Evolutionary conservation across 2,888 invertebrate genomes (phyloP).

Genomic region (Neoaliturus tenellus): DNA sequence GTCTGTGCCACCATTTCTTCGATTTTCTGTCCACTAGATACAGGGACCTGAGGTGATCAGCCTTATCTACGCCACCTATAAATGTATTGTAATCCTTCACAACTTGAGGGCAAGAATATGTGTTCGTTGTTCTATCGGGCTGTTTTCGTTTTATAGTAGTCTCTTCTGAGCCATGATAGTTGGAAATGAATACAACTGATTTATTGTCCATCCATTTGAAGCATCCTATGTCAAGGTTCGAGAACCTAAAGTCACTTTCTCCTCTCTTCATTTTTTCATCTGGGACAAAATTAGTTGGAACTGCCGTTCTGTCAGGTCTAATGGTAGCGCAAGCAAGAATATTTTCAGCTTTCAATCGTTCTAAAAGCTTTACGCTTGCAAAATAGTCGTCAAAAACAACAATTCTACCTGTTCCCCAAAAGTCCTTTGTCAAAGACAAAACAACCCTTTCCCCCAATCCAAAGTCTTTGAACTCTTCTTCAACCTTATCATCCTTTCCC

Average conservation of each 20-base stretch:
- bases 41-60: slow-evolving; percentile 58
- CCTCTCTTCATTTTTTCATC: slow-evolving; percentile 62
- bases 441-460: slow-evolving; percentile 60
- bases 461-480: slow-evolving; percentile 60
- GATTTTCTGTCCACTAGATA: slow-evolving; percentile 61
- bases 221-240: slow-evolving; percentile 52
- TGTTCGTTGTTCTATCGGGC: slow-evolving; percentile 19
- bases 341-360: slow-evolving; percentile 49
- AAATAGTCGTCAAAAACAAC: slow-evolving; percentile 62
- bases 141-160: slow-evolving; percentile 61
- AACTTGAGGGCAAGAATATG: slow-evolving; percentile 61
- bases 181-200: slow-evolving; percentile 54
- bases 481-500: slow-evolving; percentile 27
- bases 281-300: slow-evolving; percentile 30
- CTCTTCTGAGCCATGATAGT: slow-evolving; percentile 61
- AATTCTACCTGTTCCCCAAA: slow-evolving; percentile 43
- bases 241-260: slow-evolving; percentile 60
- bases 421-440: slow-evolving; percentile 53
- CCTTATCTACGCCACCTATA: slow-evolving; percentile 64
- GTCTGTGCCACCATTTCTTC: slow-evolving; percentile 67
- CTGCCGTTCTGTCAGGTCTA: slow-evolving; percentile 47
- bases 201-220: slow-evolving; percentile 61
- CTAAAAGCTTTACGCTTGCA: slow-evolving; percentile 55
- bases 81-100: slow-evolving; percentile 63
- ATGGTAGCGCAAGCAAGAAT: slow-evolving; percentile 60